These are phyloP conservation scores for Tiphia femorata DNA, from an alignment of 2,888 invertebrate species.

Conservation along the genomic window DNA sequence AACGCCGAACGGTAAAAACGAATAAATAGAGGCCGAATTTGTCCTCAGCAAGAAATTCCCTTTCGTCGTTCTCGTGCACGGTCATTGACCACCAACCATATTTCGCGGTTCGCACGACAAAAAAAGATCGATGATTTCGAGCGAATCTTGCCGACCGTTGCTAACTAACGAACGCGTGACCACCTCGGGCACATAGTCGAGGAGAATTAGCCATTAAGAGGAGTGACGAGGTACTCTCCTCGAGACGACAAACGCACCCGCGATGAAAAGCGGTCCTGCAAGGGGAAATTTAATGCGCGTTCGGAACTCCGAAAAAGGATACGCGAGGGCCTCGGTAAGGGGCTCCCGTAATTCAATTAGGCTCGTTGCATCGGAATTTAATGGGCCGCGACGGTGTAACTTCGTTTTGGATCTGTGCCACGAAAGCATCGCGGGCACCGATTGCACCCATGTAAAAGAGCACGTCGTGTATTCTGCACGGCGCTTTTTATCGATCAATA, in stretches of 20 bases:
- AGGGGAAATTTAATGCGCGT: conserved; percentile 34
- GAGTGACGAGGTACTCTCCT: conserved; percentile 53
- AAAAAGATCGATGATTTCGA: too few relatives aligned
- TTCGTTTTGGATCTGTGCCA: conserved; percentile 44
- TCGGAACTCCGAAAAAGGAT: conserved; percentile 9
- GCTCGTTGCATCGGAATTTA: conserved; percentile 47
- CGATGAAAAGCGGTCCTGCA: conserved; percentile 28
- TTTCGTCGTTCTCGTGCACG: too few relatives aligned
- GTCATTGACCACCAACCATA: too few relatives aligned
- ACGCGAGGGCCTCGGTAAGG: too few relatives aligned
- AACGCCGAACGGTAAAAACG: too few relatives aligned
- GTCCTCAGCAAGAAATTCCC: too few relatives aligned
- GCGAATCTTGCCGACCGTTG: too few relatives aligned
- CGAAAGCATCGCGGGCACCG: conserved; percentile 9
- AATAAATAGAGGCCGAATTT: too few relatives aligned
- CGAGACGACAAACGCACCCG: conserved; percentile 28
- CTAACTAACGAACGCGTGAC: too few relatives aligned
- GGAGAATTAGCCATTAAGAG: conserved; percentile 48
- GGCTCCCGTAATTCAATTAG: conserved; percentile 46
- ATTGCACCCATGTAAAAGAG: conserved; percentile 23
- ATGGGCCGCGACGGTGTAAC: conserved; percentile 48
- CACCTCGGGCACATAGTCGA: too few relatives aligned
- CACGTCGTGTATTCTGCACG: conserved; percentile 11
- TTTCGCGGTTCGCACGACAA: too few relatives aligned
- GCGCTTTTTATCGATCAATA: conserved; percentile 23